A percentile compares a stretch with the other conserved stretches of the same genome.
Evolutionary conservation across 1,140 invertebrate species (phyloP).

Genomic region (Melipona quadrifasciata): DNA sequence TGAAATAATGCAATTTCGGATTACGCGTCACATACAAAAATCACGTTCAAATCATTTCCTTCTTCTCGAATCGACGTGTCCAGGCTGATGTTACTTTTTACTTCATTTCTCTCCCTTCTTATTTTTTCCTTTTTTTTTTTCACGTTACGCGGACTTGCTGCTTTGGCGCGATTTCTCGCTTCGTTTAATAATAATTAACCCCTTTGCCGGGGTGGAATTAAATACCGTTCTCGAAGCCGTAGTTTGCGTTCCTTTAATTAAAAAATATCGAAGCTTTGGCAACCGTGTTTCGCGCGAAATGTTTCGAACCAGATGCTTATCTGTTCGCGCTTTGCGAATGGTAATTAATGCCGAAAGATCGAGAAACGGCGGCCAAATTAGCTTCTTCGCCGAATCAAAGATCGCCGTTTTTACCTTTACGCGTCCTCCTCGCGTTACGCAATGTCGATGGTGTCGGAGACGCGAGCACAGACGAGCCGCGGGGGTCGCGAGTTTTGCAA

Average conservation of each 20-base stretch:
- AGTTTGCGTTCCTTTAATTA: neutral
- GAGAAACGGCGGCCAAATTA: neutral
- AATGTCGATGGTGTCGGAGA: neutral
- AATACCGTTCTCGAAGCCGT: neutral
- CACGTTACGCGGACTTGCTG: neutral
- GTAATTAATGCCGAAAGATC: neutral
- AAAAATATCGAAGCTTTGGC: neutral
- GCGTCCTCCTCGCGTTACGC: neutral
- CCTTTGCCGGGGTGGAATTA: neutral
- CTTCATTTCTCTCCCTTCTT: neutral
- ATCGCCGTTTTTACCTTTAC: neutral
- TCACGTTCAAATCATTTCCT: too few relatives aligned
- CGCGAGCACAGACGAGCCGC: too few relatives aligned
- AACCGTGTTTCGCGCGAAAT: neutral
- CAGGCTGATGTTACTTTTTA: too few relatives aligned
- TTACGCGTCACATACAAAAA: too few relatives aligned
- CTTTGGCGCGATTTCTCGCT: neutral
- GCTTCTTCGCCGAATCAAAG: neutral
- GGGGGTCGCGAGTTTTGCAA: too few relatives aligned
- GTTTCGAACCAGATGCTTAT: neutral
- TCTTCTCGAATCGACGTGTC: too few relatives aligned
- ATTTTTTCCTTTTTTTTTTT: neutral
- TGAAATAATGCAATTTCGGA: too few relatives aligned
- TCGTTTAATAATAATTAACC: conserved; percentile 6
- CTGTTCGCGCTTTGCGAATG: neutral